These are phyloP conservation scores for Baryphthengus martii DNA, from an alignment of 2,113 vertebrate genomes.

Conservation along the genomic window DNA sequence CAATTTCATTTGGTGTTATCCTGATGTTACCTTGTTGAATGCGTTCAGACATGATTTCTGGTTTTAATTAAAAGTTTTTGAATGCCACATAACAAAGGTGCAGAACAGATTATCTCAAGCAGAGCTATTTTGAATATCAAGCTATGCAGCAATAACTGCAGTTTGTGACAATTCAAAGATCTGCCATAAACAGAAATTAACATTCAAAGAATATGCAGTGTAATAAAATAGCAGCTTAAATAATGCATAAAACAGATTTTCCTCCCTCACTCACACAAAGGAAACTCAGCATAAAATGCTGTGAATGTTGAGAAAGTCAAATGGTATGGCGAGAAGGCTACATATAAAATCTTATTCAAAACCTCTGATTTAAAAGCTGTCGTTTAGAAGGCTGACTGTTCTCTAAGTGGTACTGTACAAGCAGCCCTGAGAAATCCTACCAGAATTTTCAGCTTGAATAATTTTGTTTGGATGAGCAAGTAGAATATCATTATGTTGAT, in stretches of 20 bases:
- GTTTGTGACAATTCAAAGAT: slow-evolving; percentile 25
- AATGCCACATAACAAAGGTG: slow-evolving; percentile 4
- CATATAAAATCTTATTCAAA: background rate
- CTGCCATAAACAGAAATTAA: slow-evolving; percentile 48
- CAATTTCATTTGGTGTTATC: slow-evolving; percentile 22
- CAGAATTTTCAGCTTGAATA: slow-evolving; percentile 33
- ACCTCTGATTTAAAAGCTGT: slow-evolving; percentile 27
- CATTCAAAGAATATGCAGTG: slow-evolving; percentile 41
- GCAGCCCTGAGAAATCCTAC: background rate
- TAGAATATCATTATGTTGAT: slow-evolving; percentile 36
- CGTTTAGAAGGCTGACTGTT: background rate
- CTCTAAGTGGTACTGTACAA: background rate
- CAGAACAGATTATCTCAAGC: slow-evolving; percentile 24
- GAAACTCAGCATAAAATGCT: background rate
- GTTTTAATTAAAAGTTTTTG: slow-evolving; percentile 59
- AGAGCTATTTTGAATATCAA: slow-evolving; percentile 44
- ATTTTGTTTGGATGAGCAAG: background rate
- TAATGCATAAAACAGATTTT: slow-evolving; percentile 25
- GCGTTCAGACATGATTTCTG: background rate
- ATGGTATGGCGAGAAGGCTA: background rate
- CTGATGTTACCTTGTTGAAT: background rate
- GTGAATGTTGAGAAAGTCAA: background rate
- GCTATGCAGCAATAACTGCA: background rate
- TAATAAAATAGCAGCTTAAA: slow-evolving; percentile 41
- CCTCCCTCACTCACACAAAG: background rate